Conservation (phyloP, 2,888 invertebrate genomes). For the Alcis repandata region DNA sequence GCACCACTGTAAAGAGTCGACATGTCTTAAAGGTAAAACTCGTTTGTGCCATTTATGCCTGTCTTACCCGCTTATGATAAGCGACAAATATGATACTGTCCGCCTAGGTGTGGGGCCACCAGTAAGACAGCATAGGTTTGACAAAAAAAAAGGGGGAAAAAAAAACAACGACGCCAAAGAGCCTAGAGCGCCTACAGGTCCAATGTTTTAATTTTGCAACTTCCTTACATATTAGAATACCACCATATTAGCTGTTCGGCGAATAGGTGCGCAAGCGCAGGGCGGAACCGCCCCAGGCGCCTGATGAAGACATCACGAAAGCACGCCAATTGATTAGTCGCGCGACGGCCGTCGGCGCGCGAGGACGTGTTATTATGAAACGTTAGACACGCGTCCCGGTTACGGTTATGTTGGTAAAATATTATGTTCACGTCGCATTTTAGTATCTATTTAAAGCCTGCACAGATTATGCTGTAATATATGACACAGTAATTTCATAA, state of each 20-base stretch:
- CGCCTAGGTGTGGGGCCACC: too few species aligned
- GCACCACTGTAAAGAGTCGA: too few species aligned
- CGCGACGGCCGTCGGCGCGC: slow-evolving; percentile 75
- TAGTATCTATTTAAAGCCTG: neutral
- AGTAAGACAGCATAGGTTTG: too few species aligned
- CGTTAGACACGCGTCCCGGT: slow-evolving; percentile 79
- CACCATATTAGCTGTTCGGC: slow-evolving; percentile 40
- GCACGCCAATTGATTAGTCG: slow-evolving; percentile 84
- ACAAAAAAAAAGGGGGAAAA: neutral
- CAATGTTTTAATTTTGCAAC: slow-evolving; percentile 27
- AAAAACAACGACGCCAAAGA: neutral
- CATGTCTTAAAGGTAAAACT: too few species aligned
- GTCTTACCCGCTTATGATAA: too few species aligned
- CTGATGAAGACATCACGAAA: slow-evolving; percentile 85
- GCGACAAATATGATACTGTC: too few species aligned
- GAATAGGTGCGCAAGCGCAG: slow-evolving; percentile 68
- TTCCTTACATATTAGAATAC: slow-evolving; percentile 41
- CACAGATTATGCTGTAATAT: neutral
- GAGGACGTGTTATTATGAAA: slow-evolving; percentile 82
- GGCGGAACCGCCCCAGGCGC: slow-evolving; percentile 82
- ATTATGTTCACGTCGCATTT: slow-evolving; percentile 41
- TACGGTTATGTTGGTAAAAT: slow-evolving; percentile 53
- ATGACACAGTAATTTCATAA: neutral
- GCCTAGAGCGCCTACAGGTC: neutral
- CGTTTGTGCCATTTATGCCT: too few species aligned